Base-by-base conservation (phyloP, 2,888 invertebrate species). In the Chaitophorus viminalis region DNA sequence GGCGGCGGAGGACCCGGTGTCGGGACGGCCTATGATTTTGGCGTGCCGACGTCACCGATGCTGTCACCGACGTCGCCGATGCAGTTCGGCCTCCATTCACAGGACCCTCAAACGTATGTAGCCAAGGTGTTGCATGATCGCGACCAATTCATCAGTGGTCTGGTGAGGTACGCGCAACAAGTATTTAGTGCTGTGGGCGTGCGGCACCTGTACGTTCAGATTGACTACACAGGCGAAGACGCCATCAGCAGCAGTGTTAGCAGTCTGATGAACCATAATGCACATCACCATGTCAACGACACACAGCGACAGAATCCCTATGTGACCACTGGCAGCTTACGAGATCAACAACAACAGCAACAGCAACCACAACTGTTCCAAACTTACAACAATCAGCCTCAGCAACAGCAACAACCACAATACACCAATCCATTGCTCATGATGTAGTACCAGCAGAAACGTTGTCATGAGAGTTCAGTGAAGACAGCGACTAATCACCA, bases 101-200 rank as follows among this genome's bases (percentile, higher is more conserved):
- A 14, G 14, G 46, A 46, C 11, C 36, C 65, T 3, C 0, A n/a
- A 31, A n/a, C n/a, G n/a, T 46, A 11, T 33, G 17, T 25, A 4
- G 31, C 46, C 8, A 65, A 39, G n/a, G 14, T 84, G 3, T 25
- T 84, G 31, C 25, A 65, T 9, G 84, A 84, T 9, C 84, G 76
- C 9, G 84, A 84, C 25, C 76, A 84, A 68, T 84, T 84, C 25
- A 29, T 65, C 31, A 84, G 76, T 17, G 6, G 21, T 46, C 25
- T 84, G 31, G 76, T 84, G 39, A 21, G 84, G 18, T 84, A 76
- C 6, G 86, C 86, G 4, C 72, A 87, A 79, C 86, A 87, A 25
- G 98, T 99, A 91, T 99, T 99, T 92, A 95, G 97, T 89, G 95
- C 97, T 89, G 95, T 95, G 77, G 98, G 98, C 70, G 96, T 99